These are phyloP conservation scores for Phylloscopus collybita DNA, from an alignment of 2,797 vertebrate species.

Conservation along the genomic window DNA sequence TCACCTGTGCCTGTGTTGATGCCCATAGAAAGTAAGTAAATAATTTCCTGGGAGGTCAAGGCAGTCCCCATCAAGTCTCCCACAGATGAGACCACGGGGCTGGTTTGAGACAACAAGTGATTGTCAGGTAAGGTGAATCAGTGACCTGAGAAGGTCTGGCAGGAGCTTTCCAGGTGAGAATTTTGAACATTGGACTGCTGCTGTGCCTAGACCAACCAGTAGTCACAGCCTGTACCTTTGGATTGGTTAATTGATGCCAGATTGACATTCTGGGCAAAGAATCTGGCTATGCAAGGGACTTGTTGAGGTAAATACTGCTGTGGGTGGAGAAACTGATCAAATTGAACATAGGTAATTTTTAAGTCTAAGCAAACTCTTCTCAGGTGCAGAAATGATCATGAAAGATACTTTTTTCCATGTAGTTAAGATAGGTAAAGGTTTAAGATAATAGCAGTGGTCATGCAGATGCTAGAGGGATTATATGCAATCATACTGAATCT, in stretches of 20 bases:
- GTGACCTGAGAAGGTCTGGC: neutral
- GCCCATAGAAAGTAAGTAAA: neutral
- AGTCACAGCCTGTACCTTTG: neutral
- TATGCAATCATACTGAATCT: neutral
- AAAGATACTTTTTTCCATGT: neutral
- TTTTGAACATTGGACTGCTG: neutral
- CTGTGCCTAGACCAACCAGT: neutral
- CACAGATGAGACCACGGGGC: accelerated
- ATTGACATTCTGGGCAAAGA: neutral
- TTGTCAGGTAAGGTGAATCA: neutral
- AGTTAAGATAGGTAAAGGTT: neutral
- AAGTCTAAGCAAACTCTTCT: neutral
- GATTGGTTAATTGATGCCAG: neutral
- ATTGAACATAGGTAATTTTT: neutral
- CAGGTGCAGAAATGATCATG: neutral
- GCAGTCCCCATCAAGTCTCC: accelerated
- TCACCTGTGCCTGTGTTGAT: neutral
- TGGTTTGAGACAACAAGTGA: neutral
- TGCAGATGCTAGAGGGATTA: neutral
- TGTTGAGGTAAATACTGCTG: neutral
- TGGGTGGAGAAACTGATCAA: neutral
- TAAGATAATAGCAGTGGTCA: neutral
- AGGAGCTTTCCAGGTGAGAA: neutral
- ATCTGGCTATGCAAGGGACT: neutral
- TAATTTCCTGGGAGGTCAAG: neutral